Evolutionary conservation across 2,113 vertebrate genomes (phyloP).

Genomic region (Brachirus orientalis): DNA sequence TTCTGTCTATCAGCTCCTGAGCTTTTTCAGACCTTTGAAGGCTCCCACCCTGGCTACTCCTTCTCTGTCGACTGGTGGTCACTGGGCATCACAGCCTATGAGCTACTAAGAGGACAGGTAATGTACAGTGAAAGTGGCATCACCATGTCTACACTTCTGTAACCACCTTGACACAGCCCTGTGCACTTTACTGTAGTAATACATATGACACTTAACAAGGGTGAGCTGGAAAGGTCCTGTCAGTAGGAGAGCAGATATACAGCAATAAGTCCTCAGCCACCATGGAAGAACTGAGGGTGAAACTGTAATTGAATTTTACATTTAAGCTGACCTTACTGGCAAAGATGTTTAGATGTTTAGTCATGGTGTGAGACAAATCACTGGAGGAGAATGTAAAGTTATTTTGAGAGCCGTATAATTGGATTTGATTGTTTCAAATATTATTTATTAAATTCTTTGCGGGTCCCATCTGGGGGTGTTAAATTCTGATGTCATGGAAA

Average conservation of each 20-base stretch:
- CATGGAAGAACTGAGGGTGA: constrained; percentile 21
- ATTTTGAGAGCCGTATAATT: constrained; percentile 45
- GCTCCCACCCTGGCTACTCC: constrained; percentile 87
- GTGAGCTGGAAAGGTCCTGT: constrained; percentile 14
- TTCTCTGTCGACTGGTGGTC: constrained; percentile 90
- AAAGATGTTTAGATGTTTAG: constrained; percentile 41
- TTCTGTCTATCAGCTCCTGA: constrained; percentile 87
- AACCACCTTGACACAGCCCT: not conserved
- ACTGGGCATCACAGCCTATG: constrained; percentile 91
- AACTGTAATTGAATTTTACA: constrained; percentile 43
- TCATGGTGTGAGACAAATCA: constrained; percentile 31
- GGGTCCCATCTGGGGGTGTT: constrained; percentile 45
- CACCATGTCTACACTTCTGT: not conserved
- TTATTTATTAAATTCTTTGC: constrained; percentile 32
- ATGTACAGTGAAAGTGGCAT: not conserved
- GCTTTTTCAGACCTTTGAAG: constrained; percentile 87
- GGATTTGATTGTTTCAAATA: constrained; percentile 45
- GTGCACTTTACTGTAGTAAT: constrained; percentile 28
- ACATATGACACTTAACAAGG: constrained; percentile 10
- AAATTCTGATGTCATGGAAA: constrained; percentile 48
- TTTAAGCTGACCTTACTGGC: constrained; percentile 40
- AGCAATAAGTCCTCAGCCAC: not conserved
- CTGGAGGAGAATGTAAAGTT: constrained; percentile 25
- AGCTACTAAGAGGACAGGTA: constrained; percentile 94
- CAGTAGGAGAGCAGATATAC: constrained; percentile 9